Evolutionary conservation across 2,797 vertebrate genomes (phyloP).

Genomic region (Thripadectes ignobilis): DNA sequence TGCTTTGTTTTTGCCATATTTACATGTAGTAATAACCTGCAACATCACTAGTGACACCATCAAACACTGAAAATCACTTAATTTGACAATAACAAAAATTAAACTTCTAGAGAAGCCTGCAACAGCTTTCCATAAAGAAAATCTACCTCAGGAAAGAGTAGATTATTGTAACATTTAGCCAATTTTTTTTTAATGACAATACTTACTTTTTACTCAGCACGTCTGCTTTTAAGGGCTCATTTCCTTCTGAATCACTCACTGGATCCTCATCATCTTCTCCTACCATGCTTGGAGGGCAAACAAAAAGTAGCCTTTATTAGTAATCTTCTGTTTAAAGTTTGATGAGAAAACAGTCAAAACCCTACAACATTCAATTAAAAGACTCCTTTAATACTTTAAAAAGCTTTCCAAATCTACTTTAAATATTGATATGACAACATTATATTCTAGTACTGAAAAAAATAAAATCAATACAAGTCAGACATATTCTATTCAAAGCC

Average conservation of each 20-base stretch:
- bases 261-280: slow-evolving; percentile 91
- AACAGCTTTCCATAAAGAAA: background rate
- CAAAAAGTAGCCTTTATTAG: slow-evolving; percentile 30
- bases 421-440: background rate
- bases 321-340: background rate
- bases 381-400: background rate
- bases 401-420: background rate
- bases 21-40: background rate
- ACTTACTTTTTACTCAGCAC: slow-evolving; percentile 93
- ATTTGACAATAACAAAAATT: background rate
- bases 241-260: slow-evolving; percentile 88
- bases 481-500: background rate
- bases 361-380: background rate
- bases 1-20: background rate
- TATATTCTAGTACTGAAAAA: background rate
- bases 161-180: background rate
- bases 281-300: slow-evolving; percentile 83
- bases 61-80: background rate
- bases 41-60: background rate
- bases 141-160: background rate
- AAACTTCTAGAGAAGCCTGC: background rate
- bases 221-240: slow-evolving; percentile 81
- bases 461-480: background rate
- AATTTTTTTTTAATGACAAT: background rate
- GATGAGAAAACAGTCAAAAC: background rate